These are phyloP conservation scores for Achlya flavicornis DNA, from an alignment of 2,888 invertebrate genomes.

Conservation along the genomic window DNA sequence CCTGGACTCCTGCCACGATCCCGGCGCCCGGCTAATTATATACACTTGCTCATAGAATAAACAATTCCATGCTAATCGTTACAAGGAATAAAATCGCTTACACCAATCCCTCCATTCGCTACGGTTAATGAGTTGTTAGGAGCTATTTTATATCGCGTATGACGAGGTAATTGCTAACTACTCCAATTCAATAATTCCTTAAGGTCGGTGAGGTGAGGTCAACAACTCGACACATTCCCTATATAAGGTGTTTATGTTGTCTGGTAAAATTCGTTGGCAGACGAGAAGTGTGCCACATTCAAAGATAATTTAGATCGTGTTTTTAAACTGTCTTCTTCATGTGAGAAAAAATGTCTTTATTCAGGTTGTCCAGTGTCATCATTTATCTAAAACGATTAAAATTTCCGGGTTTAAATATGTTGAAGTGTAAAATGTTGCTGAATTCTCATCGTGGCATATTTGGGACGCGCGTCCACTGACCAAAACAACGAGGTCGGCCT, in stretches of 20 bases:
- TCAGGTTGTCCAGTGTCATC: neutral
- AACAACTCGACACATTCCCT: constrained; percentile 29
- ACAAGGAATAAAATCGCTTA: constrained; percentile 61
- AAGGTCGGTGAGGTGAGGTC: constrained; percentile 40
- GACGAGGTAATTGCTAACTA: constrained; percentile 47
- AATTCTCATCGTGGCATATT: constrained; percentile 53
- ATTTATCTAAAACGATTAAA: constrained; percentile 15
- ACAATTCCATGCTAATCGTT: constrained; percentile 61
- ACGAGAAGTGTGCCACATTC: constrained; percentile 5
- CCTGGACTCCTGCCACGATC: constrained; percentile 78
- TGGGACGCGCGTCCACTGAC: constrained; percentile 72
- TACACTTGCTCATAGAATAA: constrained; percentile 58
- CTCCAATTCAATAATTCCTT: constrained; percentile 47
- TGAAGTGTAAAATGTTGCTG: constrained; percentile 53
- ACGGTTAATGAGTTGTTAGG: constrained; percentile 49
- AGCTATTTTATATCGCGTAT: constrained; percentile 50
- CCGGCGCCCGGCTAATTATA: constrained; percentile 75
- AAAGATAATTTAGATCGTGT: neutral
- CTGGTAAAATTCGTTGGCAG: neutral
- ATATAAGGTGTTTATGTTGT: neutral
- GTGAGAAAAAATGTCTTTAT: neutral
- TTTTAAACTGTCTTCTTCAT: neutral
- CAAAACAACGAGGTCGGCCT: constrained; percentile 70
- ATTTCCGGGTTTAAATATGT: constrained; percentile 32
- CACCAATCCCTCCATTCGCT: constrained; percentile 33